Evolutionary conservation across 2,888 invertebrate genomes (phyloP).

Genomic region (Ophraella communa): DNA sequence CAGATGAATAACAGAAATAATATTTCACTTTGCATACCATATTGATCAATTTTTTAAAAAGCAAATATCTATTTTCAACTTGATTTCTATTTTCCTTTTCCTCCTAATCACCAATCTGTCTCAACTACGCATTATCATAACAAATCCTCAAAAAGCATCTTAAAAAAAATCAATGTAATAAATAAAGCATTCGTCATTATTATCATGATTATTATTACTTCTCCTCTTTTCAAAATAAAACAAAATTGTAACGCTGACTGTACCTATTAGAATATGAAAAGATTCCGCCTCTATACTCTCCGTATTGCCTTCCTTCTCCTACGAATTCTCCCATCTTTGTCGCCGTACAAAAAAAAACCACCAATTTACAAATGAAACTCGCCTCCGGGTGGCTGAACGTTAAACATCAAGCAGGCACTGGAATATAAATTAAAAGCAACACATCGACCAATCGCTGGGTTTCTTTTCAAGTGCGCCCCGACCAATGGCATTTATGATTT

Average conservation of each 20-base stretch:
- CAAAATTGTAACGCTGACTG: slow-evolving; percentile 36
- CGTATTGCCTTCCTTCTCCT: slow-evolving; percentile 27
- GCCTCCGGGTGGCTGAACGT: slow-evolving; percentile 45
- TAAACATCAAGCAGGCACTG: slow-evolving; percentile 48
- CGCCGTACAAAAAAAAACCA: slow-evolving; percentile 49
- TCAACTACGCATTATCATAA: slow-evolving; percentile 16
- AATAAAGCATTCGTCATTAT: slow-evolving; percentile 22
- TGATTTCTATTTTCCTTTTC: slow-evolving; percentile 5
- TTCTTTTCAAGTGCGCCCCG: slow-evolving; percentile 44
- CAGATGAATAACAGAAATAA: no score
- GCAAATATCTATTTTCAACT: slow-evolving; percentile 13
- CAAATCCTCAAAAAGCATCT: slow-evolving; percentile 10
- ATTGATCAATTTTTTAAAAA: background rate
- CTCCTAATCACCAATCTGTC: slow-evolving; percentile 4
- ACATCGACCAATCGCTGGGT: slow-evolving; percentile 47
- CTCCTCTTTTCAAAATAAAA: slow-evolving; percentile 15
- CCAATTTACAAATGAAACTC: slow-evolving; percentile 55
- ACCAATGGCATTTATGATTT: slow-evolving; percentile 47
- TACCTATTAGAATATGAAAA: slow-evolving; percentile 48
- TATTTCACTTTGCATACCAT: background rate
- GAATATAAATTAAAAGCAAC: slow-evolving; percentile 57
- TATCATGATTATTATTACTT: no score
- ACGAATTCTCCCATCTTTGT: slow-evolving; percentile 40
- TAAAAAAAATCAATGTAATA: slow-evolving; percentile 13
- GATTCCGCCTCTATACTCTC: slow-evolving; percentile 45